These are phyloP conservation scores for Xestia xanthographa DNA, from an alignment of 2,888 invertebrate genomes.

Conservation along the genomic window DNA sequence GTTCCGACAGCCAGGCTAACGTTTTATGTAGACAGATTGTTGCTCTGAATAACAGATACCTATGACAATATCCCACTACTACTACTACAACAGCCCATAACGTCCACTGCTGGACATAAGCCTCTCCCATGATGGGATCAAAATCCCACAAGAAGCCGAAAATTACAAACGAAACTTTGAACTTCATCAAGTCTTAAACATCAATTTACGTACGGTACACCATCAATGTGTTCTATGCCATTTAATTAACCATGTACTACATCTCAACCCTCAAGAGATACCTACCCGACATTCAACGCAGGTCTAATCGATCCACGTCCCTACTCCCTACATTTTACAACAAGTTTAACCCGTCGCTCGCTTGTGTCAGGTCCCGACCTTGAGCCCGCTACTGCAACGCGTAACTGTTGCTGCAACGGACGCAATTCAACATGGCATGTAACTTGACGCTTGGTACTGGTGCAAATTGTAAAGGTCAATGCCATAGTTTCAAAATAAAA, in stretches of 20 bases:
- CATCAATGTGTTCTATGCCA: no score
- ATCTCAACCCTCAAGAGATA: background rate
- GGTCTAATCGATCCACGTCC: constrained; percentile 20
- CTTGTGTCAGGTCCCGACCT: constrained; percentile 31
- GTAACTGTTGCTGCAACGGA: constrained; percentile 28
- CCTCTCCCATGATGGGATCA: no score
- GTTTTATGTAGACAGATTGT: background rate
- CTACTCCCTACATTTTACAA: constrained; percentile 17
- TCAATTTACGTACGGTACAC: background rate
- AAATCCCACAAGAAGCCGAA: background rate
- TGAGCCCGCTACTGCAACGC: constrained; percentile 48
- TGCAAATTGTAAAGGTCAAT: constrained; percentile 12
- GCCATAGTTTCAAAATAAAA: background rate
- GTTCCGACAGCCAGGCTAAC: background rate
- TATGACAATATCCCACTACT: no score
- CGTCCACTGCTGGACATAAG: no score
- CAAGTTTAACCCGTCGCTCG: constrained; percentile 26
- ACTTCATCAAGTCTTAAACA: background rate
- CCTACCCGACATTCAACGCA: constrained; percentile 2
- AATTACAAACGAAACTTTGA: background rate
- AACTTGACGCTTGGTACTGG: constrained; percentile 13
- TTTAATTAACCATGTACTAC: constrained; percentile 10
- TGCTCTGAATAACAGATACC: background rate
- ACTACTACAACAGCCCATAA: no score
- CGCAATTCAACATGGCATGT: constrained; percentile 3